Evolutionary conservation across 2,113 vertebrate genomes (phyloP).

Genomic region (Neolamprologus hecqui): DNA sequence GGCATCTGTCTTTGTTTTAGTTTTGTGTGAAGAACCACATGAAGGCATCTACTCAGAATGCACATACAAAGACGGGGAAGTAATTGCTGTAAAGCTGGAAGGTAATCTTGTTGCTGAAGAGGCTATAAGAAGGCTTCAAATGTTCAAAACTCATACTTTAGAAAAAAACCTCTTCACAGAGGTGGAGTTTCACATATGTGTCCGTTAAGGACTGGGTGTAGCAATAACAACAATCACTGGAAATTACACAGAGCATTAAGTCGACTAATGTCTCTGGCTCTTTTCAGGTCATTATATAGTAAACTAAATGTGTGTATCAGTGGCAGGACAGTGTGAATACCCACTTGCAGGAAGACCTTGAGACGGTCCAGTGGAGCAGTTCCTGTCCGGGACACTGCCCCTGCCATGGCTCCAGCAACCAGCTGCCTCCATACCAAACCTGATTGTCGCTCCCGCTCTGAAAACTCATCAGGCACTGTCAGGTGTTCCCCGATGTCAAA

Average conservation of each 20-base stretch:
- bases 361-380: conserved; percentile 86
- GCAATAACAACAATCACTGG: not conserved
- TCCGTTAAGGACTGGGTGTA: not conserved
- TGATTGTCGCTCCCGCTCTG: not conserved
- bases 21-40: not conserved
- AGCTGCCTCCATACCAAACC: conserved; percentile 86
- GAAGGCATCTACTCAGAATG: not conserved
- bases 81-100: not conserved
- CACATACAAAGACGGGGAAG: not conserved
- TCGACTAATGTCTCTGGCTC: not conserved
- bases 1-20: not conserved
- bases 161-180: not conserved
- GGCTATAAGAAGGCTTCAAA: not conserved
- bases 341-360: conserved; percentile 87
- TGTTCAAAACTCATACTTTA: not conserved
- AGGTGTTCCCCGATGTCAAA: not conserved
- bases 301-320: not conserved
- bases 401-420: conserved; percentile 80
- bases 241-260: not conserved
- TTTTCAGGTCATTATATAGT: not conserved
- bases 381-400: conserved; percentile 80
- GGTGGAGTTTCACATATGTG: not conserved
- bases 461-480: not conserved
- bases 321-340: not conserved
- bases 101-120: not conserved